Base-by-base conservation (phyloP, 2,113 vertebrate species). In the Aepyceros melampus region DNA sequence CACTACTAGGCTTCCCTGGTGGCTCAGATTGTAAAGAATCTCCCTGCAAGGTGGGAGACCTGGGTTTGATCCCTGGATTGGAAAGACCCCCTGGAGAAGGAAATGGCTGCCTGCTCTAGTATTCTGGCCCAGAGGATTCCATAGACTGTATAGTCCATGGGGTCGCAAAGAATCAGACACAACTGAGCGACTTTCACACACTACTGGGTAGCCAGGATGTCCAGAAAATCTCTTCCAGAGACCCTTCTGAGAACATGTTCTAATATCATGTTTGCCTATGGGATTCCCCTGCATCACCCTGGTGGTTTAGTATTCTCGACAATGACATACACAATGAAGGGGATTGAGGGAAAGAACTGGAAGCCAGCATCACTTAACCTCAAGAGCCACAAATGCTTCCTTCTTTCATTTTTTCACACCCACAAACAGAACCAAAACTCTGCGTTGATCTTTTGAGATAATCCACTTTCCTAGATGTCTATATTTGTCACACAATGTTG, bases 351-450 rank as follows among this genome's bases (percentile, higher is more conserved):
- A 96, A 98, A 98, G 90, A 97, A 95, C 95, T 99, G 98, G 98
- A 97, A 98, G 89, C 90, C 83, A 97, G 21, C 97, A 98, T 98
- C 97, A 92, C 7, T 96, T 97, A 94, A 96, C 96, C 98, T 98
- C 98, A 98, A 98, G 98, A 99, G 98, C 98, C 99, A 99, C 99
- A 99, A 96, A 94, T 92, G 93, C 47, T 99, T 99, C 99, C 98
- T 98, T 98, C 96, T 96, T 95, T 91, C 96, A 97, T 98, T 93
- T 97, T 94, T 98, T 97, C 76, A 40, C 84, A 98, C 98, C 94
- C 97, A 96, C 97, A 98, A 97, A 93, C 87, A 92, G 91, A 97
- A 97, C 36, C 49, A 79, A 94, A 92, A 89, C 47, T 92, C n/a
- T 96, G 92, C 86, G 97, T 98, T 58, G 91, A 97, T 94, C 67